Conservation (phyloP, 2,113 vertebrate genomes). For the Neomonachus schauinslandi region DNA sequence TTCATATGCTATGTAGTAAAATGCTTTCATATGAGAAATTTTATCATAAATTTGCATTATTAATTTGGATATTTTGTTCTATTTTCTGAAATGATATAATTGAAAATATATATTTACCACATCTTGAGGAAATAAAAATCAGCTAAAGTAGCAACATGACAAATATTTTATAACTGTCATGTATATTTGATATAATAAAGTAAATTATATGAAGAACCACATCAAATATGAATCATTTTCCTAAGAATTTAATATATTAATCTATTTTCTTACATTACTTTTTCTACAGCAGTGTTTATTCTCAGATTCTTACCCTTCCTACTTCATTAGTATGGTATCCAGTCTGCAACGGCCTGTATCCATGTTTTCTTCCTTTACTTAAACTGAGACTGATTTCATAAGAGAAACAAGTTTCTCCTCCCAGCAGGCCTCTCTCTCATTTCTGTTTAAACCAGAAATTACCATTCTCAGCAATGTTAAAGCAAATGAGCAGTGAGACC, state of each 20-base stretch:
- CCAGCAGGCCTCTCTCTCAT: background rate
- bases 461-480: conserved; percentile 45
- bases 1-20: background rate
- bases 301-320: background rate
- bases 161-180: conserved; percentile 38
- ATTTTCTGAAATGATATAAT: background rate
- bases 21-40: background rate
- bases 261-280: conserved; percentile 1
- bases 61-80: conserved; percentile 27
- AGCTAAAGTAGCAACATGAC: background rate
- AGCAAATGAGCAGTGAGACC: background rate
- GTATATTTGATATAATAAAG: conserved; percentile 36
- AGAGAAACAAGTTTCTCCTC: background rate
- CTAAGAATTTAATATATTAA: background rate
- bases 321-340: background rate
- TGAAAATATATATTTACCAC: conserved; percentile 24
- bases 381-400: conserved; percentile 3
- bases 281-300: background rate
- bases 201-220: background rate
- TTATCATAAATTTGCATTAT: conserved; percentile 55
- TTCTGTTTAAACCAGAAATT: conserved; percentile 48
- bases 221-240: conserved; percentile 20
- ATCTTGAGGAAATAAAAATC: conserved; percentile 51
- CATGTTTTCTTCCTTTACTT: background rate
- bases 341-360: background rate